Evolutionary conservation across 2,888 invertebrate genomes (phyloP).

Genomic region (Drosophila rubida): DNA sequence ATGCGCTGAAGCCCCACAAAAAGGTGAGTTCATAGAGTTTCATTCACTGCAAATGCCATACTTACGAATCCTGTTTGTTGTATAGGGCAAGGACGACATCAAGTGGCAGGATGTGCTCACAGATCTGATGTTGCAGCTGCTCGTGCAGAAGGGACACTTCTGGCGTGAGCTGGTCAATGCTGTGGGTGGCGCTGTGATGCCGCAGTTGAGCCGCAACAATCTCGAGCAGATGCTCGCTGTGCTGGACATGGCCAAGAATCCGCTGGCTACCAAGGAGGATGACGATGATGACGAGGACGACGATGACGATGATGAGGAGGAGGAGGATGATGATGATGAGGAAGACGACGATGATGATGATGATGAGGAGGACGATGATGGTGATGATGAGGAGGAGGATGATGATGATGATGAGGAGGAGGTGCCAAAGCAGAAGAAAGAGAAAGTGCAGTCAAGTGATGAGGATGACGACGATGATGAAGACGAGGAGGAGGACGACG

Average conservation of each 20-base stretch:
- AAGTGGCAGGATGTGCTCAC: conserved; percentile 65
- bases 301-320: neutral
- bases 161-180: conserved; percentile 58
- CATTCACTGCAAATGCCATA: too few relatives aligned
- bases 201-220: conserved; percentile 38
- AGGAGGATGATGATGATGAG: neutral
- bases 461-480: neutral
- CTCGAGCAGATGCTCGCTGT: conserved; percentile 48
- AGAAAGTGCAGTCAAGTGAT: too few relatives aligned
- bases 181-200: conserved; percentile 29
- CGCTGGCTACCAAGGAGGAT: conserved; percentile 27
- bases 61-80: too few relatives aligned
- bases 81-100: conserved; percentile 12
- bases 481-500: conserved; percentile 2
- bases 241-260: conserved; percentile 58
- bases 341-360: conserved; percentile 5
- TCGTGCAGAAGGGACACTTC: conserved; percentile 43
- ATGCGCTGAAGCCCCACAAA: conserved; percentile 27
- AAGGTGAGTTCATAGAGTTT: neutral
- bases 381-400: neutral
- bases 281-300: conserved; percentile 1
- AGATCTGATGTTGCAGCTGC: conserved; percentile 55
- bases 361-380: neutral
- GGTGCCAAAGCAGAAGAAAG: too few relatives aligned
- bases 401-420: neutral